Evolutionary conservation across 1,140 invertebrate genomes (phyloP), one percentile per base, ranked within the genome.

Genomic region (Aethina tumida): DNA sequence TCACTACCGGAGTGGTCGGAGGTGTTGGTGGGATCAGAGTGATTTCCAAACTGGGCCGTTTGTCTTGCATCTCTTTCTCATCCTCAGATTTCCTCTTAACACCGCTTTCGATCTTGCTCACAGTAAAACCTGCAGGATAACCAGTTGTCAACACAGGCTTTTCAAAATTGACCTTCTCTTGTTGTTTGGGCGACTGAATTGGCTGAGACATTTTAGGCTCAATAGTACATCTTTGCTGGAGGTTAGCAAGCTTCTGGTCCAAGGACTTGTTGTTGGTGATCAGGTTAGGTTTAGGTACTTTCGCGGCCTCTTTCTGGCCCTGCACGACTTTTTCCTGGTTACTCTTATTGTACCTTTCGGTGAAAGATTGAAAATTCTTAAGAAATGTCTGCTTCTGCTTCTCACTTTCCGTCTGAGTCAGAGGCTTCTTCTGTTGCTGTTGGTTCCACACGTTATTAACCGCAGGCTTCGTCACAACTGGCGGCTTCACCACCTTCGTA

Each of bases 11-110:
- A 13, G 3, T 21, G 9, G 35, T 28, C 17, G 33, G 41, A n/a
- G 43, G 40, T 7, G 39, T 36, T 9, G 33, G 19, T 10, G 51
- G 49, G 15, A 62, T 60, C 17, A 62, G 34, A 10, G 59, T 62
- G 8, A 60, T 62, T 45, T 62, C 59, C 10, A 62, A 41, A 41
- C 53, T 58, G n/a, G 59, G 59, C 15, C 57, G 17, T 32, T 61
- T 59, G 41, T 59, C 56, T 20, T 49, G 28, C 2, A 16, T 25
- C 9, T 15, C 24, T 2, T 47, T 35, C 21, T 34, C 31, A 10
- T 38, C 31, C 10, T 59, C 57, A 2, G 31, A 20, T 41, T 53
- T 57, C 15, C 55, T 38, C 38, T 60, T 60, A 2, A 40, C 34
- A 12, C 53, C 55, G 21, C 31, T 45, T 39, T 62, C 59, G 7